Base-by-base conservation (phyloP, 1,140 invertebrate genomes). In the Ectropis grisescens region DNA sequence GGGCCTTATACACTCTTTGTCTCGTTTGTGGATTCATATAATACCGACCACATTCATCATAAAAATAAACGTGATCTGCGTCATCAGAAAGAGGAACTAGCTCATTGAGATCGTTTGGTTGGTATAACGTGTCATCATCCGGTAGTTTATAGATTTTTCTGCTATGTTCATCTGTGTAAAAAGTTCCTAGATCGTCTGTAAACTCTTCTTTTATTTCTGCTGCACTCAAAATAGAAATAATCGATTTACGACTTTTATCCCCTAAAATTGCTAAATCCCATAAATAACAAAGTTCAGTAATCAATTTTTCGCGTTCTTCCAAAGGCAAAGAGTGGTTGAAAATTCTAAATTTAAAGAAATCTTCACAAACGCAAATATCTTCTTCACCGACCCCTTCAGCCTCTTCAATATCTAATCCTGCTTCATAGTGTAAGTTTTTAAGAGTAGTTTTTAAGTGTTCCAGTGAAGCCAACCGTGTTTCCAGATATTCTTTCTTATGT, bases 11-110 rank as follows among this genome's bases (percentile, higher is more conserved):
- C 15, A 79, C 46, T 39, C 68, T 52, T 51, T 72, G 57, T 29
- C 56, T 58, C 11, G 57, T 68, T 29, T 59, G 61, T 4, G 41
- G 11, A 33, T 81, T 60, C n/a, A 76, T 37, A 44, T 57, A 81
- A 47, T 81, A 76, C 23, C 76, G 54, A 6, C 76, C 76, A 58
- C 74, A 81, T 42, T 76, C 69, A 40, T 81, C 76, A 38, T 70
- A 81, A 46, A 54, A 81, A 47, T 72, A 81, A 32, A 79, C 35
- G 38, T 75, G 59, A 7, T 70, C 55, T 19, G 14, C 29, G 51
- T 81, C 74, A 45, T 79, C 76, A 30, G 50, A 35, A 24, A 81
- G 33, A 23, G 68, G 69, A 3, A 79, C 68, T 32, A 79, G 43
- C 37, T 65, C 47, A 38, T 65, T 66, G n/a, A 30, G 40, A 53